These are phyloP conservation scores for Morpho achilles DNA, from an alignment of 2,888 invertebrate genomes.

Conservation along the genomic window DNA sequence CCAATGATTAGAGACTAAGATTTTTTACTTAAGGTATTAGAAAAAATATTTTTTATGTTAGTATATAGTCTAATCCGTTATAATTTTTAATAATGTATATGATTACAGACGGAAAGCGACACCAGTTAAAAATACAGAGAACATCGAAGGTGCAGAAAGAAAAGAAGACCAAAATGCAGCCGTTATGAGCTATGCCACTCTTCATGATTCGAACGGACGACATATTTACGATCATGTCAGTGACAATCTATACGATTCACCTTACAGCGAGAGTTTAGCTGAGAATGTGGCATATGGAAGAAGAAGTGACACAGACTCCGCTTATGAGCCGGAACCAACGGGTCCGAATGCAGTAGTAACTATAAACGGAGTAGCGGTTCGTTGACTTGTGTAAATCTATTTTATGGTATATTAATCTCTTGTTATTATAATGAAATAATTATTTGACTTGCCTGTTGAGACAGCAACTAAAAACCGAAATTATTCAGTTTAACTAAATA, in stretches of 20 bases:
- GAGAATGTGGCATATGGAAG: constrained; percentile 70
- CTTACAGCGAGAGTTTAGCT: constrained; percentile 81
- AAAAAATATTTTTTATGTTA: too few species aligned
- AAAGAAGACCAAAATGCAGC: constrained; percentile 93
- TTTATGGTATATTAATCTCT: too few species aligned
- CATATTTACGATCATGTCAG: constrained; percentile 76
- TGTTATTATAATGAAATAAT: too few species aligned
- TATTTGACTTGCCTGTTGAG: too few species aligned
- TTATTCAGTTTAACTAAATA: too few species aligned
- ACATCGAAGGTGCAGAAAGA: constrained; percentile 90
- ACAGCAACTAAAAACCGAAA: too few species aligned
- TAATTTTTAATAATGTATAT: too few species aligned
- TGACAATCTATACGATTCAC: constrained; percentile 87
- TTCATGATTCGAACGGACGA: constrained; percentile 83
- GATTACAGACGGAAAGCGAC: constrained; percentile 86
- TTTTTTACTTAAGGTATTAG: too few species aligned
- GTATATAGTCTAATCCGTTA: too few species aligned
- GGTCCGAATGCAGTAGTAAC: constrained; percentile 83
- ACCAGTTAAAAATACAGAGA: constrained; percentile 93
- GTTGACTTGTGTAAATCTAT: constrained; percentile 63
- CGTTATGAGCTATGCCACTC: constrained; percentile 92
- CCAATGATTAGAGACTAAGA: too few species aligned
- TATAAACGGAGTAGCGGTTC: constrained; percentile 92
- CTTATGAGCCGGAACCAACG: constrained; percentile 85
- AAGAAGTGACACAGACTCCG: constrained; percentile 67